Evolutionary conservation across 1,140 invertebrate genomes (phyloP), one percentile per base, ranked within the genome.

Genomic region (Drosophila setifemur): DNA sequence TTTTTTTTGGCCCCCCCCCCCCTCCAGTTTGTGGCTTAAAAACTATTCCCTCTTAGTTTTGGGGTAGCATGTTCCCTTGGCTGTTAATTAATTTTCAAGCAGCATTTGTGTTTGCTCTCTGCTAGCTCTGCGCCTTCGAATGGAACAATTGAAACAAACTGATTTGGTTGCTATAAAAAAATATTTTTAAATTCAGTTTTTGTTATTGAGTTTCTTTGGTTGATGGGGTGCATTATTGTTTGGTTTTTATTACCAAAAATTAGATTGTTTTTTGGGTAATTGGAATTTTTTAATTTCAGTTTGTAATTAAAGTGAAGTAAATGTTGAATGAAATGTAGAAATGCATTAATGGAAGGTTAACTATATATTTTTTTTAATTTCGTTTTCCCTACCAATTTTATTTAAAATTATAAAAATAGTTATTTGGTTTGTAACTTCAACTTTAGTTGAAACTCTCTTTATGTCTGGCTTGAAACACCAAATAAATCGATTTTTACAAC

Each of bases 81-180:
- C 45, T 60, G 69, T 73, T 83, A 85, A 78, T 85, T 78, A 82
- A 82, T 83, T 83, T 75, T 82, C 33, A 77, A 82, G 73, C 21
- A 69, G 57, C 23, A 61, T 39, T 53, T 58, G 16, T 71, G 53
- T 82, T 82, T 82, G 33, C 53, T 39, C 25, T 44, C 42, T 61
- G 52, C 29, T 25, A 42, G 25, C 52, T 53, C 25, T 48, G 0
- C 37, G 40, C 18, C 5, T n/a, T n/a, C n/a, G n/a, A n/a, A 9
- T 14, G 28, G 18, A 29, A 64, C 57, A 64, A 73, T 29, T 29
- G 44, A 45, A 50, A 31, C 37, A 26, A 49, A 48, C 18, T 53
- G 40, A 55, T 23, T 55, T 19, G 23, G 73, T 29, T 57, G 66
- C n/a, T 23, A 39, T 35, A 33, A 37, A 37, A 37, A 12, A 67